Evolutionary conservation across 1,140 invertebrate genomes (phyloP).

Genomic region (Holotrichia oblita): DNA sequence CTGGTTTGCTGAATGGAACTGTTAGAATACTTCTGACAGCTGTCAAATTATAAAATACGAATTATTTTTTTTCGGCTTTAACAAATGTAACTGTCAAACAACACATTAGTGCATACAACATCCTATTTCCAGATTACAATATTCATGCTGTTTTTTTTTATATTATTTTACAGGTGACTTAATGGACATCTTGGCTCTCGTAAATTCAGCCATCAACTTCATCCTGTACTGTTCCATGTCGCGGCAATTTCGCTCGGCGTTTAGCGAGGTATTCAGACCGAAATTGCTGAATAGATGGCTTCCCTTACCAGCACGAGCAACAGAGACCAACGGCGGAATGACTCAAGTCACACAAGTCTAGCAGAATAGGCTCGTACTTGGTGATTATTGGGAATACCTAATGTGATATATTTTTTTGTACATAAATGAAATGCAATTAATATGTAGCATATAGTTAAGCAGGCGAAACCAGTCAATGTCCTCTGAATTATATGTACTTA

Average conservation of each 20-base stretch:
- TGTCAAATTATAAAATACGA: too few relatives aligned
- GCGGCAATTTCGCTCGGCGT: slow-evolving; percentile 81
- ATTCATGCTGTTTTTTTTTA: too few relatives aligned
- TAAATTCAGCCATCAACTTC: slow-evolving; percentile 98
- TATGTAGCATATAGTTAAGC: too few relatives aligned
- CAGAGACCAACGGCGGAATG: slow-evolving; percentile 9
- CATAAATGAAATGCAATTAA: too few relatives aligned
- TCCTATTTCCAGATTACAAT: too few relatives aligned
- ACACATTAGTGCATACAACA: too few relatives aligned
- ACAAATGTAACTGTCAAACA: too few relatives aligned
- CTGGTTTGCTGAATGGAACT: too few relatives aligned
- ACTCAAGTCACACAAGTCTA: slow-evolving; percentile 23
- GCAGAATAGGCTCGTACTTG: not conserved
- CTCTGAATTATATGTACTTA: too few relatives aligned
- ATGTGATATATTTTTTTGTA: slow-evolving; percentile 14
- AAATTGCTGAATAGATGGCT: slow-evolving; percentile 15
- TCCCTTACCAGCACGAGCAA: not conserved
- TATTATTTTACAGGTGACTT: slow-evolving; percentile 74
- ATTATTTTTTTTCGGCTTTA: too few relatives aligned
- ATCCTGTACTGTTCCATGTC: slow-evolving; percentile 98
- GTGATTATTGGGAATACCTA: not conserved
- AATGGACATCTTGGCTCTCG: slow-evolving; percentile 94
- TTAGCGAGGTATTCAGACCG: slow-evolving; percentile 38
- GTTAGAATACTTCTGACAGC: too few relatives aligned
- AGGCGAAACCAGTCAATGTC: too few relatives aligned